Percentiles rank a stretch among this genome's conserved stretches.
phyloP scores from a whole-genome alignment of 2,113 vertebrate genomes.

The Psittacara wagleri region DNA sequence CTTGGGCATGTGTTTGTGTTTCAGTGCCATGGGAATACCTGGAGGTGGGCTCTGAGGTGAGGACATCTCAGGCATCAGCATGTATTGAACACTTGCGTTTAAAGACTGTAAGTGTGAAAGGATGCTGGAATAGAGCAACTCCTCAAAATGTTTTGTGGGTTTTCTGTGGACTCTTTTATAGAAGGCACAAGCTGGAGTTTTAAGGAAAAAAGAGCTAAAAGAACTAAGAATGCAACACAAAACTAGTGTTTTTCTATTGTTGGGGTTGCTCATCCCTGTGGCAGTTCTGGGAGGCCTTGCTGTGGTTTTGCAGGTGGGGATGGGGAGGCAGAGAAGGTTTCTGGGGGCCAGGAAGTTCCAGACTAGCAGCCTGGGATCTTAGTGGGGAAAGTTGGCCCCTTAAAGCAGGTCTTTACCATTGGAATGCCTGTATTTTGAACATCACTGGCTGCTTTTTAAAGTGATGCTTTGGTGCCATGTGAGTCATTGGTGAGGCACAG shows the following conservation, averaged over 20 bases:
- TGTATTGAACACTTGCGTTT: accelerated
- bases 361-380: not conserved
- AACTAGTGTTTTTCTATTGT: accelerated
- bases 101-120: not conserved
- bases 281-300: not conserved
- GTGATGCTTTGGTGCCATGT: accelerated
- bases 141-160: not conserved
- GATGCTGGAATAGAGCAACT: not conserved
- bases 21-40: not conserved
- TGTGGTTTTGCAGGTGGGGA: not conserved
- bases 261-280: too few relatives aligned
- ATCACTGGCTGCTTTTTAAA: not conserved
- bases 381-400: not conserved
- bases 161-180: not conserved
- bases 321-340: not conserved
- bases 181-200: not conserved
- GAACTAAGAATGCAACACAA: not conserved
- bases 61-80: not conserved
- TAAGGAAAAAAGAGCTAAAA: not conserved
- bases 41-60: not conserved
- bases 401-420: not conserved
- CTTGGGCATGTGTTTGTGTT: not conserved
- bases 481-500: not conserved
- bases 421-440: not conserved
- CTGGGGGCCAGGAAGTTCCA: not conserved